These are phyloP conservation scores for Macrosiphum euphorbiae DNA, from an alignment of 2,888 invertebrate genomes.

Conservation along the genomic window DNA sequence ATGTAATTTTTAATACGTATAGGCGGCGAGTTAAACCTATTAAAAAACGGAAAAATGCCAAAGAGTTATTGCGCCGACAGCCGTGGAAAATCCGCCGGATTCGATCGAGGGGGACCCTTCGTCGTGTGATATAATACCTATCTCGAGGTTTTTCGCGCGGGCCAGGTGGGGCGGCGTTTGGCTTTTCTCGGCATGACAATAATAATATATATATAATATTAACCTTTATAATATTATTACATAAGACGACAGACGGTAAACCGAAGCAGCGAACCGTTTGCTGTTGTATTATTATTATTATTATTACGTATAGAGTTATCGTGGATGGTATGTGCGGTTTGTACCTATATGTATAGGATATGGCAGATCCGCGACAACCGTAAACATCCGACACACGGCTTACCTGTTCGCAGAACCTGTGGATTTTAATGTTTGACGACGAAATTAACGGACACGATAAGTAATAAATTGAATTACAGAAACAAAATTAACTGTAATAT, in stretches of 20 bases:
- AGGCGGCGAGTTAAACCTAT: conserved; percentile 43
- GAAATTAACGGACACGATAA: too few relatives aligned
- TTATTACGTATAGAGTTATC: neutral
- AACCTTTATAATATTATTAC: neutral
- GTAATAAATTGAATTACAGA: too few relatives aligned
- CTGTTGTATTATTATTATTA: neutral
- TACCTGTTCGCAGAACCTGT: too few relatives aligned
- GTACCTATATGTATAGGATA: too few relatives aligned
- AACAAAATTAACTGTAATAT: too few relatives aligned
- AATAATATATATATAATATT: neutral
- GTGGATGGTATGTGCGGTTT: too few relatives aligned
- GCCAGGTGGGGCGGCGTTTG: neutral
- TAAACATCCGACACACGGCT: neutral
- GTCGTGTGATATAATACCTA: too few relatives aligned
- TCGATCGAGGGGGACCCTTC: neutral
- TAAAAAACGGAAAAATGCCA: conserved; percentile 12
- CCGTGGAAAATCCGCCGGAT: conserved; percentile 52
- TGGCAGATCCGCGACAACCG: neutral
- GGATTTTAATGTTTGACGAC: neutral
- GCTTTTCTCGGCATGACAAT: neutral
- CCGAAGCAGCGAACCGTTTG: neutral
- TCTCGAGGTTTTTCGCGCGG: neutral
- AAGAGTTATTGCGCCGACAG: conserved; percentile 57
- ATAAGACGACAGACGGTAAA: neutral
- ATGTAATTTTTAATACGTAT: neutral